phyloP scores from a whole-genome alignment of 2,113 vertebrate genomes.

The Tychaedon coryphoeus region DNA sequence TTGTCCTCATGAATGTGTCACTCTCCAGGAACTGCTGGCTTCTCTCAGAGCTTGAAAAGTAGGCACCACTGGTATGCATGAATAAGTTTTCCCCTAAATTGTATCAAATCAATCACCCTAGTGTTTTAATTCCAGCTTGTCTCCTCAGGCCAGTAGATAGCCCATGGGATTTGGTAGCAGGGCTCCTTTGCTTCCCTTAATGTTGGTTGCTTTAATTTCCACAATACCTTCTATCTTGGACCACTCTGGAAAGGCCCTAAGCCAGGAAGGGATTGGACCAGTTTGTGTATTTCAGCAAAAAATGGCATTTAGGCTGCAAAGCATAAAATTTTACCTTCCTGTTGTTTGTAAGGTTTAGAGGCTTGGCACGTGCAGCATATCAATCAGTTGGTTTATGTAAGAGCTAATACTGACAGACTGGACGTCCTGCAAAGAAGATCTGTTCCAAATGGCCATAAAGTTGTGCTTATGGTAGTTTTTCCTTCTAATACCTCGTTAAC shows the following conservation, averaged over 20 bases:
- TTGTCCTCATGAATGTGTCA: neutral
- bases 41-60: neutral
- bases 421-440: neutral
- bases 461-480: neutral
- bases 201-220: neutral
- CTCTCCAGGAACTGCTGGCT: neutral
- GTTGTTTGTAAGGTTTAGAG: slow-evolving; percentile 8
- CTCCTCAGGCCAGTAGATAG: neutral
- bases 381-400: neutral
- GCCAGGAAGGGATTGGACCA: neutral
- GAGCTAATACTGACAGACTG: neutral
- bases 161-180: neutral
- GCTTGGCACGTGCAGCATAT: neutral
- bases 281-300: slow-evolving; percentile 6
- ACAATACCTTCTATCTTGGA: neutral
- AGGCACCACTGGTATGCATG: neutral
- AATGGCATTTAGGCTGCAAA: neutral
- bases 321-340: slow-evolving; percentile 5
- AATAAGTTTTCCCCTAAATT: neutral
- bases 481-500: neutral
- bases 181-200: neutral
- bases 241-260: neutral
- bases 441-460: slow-evolving; percentile 28
- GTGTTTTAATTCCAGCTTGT: neutral
- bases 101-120: neutral